Conservation (phyloP, 2,113 vertebrate genomes). For the Chunga burmeisteri region DNA sequence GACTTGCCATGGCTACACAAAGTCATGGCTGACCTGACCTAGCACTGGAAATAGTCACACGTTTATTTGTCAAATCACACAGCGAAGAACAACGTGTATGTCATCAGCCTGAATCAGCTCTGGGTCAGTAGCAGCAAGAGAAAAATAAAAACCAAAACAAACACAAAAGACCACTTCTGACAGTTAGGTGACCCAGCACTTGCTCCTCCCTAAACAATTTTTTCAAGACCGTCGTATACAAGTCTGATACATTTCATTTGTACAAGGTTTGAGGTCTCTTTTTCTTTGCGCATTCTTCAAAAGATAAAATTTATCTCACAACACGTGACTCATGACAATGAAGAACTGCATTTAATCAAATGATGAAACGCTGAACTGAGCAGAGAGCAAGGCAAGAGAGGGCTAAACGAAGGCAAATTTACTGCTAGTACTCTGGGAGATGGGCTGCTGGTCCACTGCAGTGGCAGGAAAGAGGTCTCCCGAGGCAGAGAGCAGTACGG, state of each 20-base stretch:
- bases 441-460: not conserved
- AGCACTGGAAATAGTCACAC: not conserved
- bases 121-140: not conserved
- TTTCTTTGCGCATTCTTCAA: not conserved
- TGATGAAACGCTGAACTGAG: not conserved
- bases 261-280: not conserved
- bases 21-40: not conserved
- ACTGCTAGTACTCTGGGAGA: not conserved
- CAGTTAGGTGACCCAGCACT: not conserved
- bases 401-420: not conserved
- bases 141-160: not conserved
- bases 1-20: not conserved
- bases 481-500: fast-evolving
- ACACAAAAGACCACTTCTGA: not conserved
- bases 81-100: fast-evolving
- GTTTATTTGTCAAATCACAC: not conserved
- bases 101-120: not conserved
- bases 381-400: not conserved
- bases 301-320: not conserved
- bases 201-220: not conserved
- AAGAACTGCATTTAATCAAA: not conserved
- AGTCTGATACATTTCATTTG: not conserved
- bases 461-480: not conserved
- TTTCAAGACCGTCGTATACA: not conserved
- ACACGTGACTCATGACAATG: not conserved